These are phyloP conservation scores for Montipora efflorescens DNA, from an alignment of 64 coral and sea anemone genomes.

Conservation along the genomic window DNA sequence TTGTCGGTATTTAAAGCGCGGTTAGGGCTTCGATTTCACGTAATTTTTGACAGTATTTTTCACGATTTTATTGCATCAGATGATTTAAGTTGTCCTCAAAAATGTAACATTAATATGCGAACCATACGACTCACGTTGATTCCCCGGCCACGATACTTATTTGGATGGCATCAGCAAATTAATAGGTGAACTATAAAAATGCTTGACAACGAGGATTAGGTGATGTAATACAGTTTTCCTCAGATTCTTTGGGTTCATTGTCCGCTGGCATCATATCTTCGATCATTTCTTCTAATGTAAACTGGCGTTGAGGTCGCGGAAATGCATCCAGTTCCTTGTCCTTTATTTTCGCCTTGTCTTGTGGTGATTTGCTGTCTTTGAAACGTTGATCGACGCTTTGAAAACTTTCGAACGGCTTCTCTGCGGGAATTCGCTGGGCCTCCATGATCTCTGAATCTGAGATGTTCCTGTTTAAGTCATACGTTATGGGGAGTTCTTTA, in stretches of 20 bases:
- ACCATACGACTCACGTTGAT: background rate
- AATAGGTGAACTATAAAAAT: background rate
- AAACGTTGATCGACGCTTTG: background rate
- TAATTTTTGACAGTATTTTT: too few relatives aligned
- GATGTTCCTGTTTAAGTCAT: conserved; percentile 18
- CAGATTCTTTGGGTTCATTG: background rate
- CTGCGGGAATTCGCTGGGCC: background rate
- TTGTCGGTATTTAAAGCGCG: too few relatives aligned
- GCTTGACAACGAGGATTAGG: conserved; percentile 43
- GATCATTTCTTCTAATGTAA: conserved; percentile 62
- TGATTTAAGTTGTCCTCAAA: background rate
- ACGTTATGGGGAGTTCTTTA: background rate
- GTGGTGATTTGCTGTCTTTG: background rate
- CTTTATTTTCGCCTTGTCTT: background rate
- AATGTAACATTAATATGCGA: background rate
- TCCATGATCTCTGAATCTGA: background rate
- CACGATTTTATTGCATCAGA: background rate
- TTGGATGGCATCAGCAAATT: background rate
- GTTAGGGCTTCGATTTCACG: too few relatives aligned
- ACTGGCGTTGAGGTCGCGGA: conserved; percentile 25
- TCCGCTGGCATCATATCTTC: conserved; percentile 51
- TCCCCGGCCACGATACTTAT: too few relatives aligned
- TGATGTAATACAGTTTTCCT: conserved; percentile 2
- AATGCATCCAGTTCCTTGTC: conserved; percentile 45
- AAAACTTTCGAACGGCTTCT: conserved; percentile 2